Conservation (phyloP, 2,113 vertebrate species). For the Pangasianodon hypophthalmus region DNA sequence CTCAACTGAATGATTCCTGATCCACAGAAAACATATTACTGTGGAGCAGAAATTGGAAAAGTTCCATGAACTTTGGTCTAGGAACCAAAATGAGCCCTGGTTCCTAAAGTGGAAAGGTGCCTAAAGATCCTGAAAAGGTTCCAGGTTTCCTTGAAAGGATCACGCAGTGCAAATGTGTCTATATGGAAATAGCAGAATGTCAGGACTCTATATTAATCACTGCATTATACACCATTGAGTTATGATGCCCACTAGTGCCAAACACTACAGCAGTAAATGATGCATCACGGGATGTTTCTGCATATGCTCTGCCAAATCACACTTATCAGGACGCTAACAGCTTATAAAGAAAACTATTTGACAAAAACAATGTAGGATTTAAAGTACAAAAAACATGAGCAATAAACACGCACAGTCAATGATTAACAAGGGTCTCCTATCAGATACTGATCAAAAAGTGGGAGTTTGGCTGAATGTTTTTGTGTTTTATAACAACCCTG, state of each 20-base stretch:
- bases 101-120: neutral
- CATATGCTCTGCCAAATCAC: constrained; percentile 5
- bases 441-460: constrained; percentile 32
- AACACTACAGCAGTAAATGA: neutral
- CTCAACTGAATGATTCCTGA: neutral
- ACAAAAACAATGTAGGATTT: neutral
- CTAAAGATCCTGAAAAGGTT: neutral
- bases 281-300: neutral
- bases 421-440: constrained; percentile 13
- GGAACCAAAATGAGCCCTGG: neutral
- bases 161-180: neutral
- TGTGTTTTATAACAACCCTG: neutral
- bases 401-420: neutral
- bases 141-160: neutral
- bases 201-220: neutral
- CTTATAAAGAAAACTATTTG: neutral
- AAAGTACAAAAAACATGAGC: neutral
- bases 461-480: constrained; percentile 18
- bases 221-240: neutral
- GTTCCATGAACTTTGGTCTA: neutral
- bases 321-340: neutral
- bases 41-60: neutral
- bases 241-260: neutral
- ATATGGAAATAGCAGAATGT: neutral
- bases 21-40: neutral